Conservation (phyloP, 2,888 invertebrate species). For the Rhorus exstirpatorius region DNA sequence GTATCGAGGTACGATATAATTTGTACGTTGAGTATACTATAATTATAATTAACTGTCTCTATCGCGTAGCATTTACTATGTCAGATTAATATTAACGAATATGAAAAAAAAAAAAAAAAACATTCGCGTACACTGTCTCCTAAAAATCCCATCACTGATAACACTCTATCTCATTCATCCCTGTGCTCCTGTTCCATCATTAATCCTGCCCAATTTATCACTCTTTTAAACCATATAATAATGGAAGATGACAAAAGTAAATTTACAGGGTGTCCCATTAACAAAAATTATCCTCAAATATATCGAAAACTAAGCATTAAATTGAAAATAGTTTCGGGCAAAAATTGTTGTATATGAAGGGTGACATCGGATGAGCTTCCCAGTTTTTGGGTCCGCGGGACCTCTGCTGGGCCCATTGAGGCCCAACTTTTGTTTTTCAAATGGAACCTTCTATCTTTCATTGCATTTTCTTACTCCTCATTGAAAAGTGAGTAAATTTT, state of each 20-base stretch:
- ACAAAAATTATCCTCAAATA: too few species aligned
- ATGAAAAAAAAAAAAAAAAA: constrained; percentile 37
- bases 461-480: too few species aligned
- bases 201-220: constrained; percentile 31
- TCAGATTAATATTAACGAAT: constrained; percentile 74
- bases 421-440: too few species aligned
- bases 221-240: constrained; percentile 47
- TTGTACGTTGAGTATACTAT: constrained; percentile 78
- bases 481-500: too few species aligned
- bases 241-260: constrained; percentile 29
- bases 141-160: constrained; percentile 15
- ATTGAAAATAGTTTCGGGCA: too few species aligned
- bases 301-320: too few species aligned
- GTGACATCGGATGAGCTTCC: too few species aligned
- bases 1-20: constrained; percentile 75
- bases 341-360: too few species aligned
- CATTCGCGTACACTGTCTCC: constrained; percentile 55
- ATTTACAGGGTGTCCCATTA: too few species aligned
- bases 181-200: constrained; percentile 15
- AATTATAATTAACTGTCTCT: constrained; percentile 77
- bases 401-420: too few species aligned
- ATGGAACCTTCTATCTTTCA: too few species aligned
- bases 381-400: too few species aligned
- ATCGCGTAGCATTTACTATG: constrained; percentile 77
- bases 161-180: constrained; percentile 20